These are phyloP conservation scores for Drosophila bocqueti DNA, from an alignment of 1,140 invertebrate genomes.

Conservation along the genomic window DNA sequence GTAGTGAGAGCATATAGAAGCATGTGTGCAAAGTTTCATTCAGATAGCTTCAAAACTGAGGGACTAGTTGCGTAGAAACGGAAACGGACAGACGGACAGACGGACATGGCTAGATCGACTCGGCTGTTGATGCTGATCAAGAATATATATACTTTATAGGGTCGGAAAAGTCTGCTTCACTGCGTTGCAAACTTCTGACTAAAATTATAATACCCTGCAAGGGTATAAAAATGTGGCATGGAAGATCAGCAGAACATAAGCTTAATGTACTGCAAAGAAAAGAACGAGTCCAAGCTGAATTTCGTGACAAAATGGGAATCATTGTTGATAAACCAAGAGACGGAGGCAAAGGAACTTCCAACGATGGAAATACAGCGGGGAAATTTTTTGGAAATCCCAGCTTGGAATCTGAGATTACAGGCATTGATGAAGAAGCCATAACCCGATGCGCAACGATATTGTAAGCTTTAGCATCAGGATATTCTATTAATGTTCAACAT, in stretches of 20 bases:
- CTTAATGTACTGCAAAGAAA: slow-evolving; percentile 10
- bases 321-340: slow-evolving; percentile 10
- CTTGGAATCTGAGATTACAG: slow-evolving; percentile 2
- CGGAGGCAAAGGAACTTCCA: slow-evolving; percentile 2
- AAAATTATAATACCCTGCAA: no score
- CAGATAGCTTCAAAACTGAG: no score
- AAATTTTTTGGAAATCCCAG: slow-evolving; percentile 3
- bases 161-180: no score
- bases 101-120: no score
- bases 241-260: slow-evolving; percentile 4
- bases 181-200: no score
- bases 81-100: no score
- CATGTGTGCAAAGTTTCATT: no score
- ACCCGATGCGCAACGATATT: slow-evolving; percentile 12
- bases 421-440: slow-evolving; percentile 9
- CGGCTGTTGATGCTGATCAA: no score
- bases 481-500: slow-evolving; percentile 3
- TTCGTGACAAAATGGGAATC: slow-evolving; percentile 5
- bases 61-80: no score
- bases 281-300: neutral
- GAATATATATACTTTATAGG: no score
- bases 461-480: slow-evolving; percentile 5
- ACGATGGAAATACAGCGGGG: slow-evolving; percentile 7
- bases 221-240: slow-evolving; percentile 11
- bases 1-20: no score